Evolutionary conservation across 2,113 vertebrate genomes (phyloP), one percentile per base, ranked within the genome.

Genomic region (Xiphorhynchus elegans): DNA sequence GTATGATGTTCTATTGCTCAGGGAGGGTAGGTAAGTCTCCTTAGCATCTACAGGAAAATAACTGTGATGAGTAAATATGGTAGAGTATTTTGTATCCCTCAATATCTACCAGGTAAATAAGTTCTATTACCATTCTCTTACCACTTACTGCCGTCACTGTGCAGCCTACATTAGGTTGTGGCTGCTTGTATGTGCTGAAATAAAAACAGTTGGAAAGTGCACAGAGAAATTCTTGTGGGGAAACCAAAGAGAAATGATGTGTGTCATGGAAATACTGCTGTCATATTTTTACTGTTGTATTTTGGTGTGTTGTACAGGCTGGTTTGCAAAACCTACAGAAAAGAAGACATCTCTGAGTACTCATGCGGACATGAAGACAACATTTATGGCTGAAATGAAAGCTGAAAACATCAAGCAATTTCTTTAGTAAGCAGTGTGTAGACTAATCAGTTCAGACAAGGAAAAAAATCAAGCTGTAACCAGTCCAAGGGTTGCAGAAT

Each of bases 381-480:
- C 97, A 53, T 98, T 99, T 93, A 97, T 99, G 97, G 94, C 97
- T 81, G 99, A 99, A 97, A 98, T 99, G 98, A 98, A 98, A 95
- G 97, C 99, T 13, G 97, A 98, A 76, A 98, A 98, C 96, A 99
- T 99, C 97, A 98, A 98, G 95, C 86, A 95, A 2, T 98, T 99
- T 96, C 98, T 99, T 85, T 97, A 99, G 99, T 99, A 98, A 98
- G 98, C 59, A 58, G 17, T 46, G 23, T 44, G 4, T 59, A 77
- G 26, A 42, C 4, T 60, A 52, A 83, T 67, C 16, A 49, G 31
- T 84, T 75, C 10, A 24, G 29, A 74, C 13, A 64, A 46, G 9
- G 17, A 29, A 42, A 44, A 14, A 74, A 23, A 9, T 37, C 21
- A 66, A 23, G 28, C 40, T 56, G n/a, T 15, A 93, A 18, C 2